Evolutionary conservation across 1,140 invertebrate species (phyloP).

Genomic region (Ceratitis capitata): DNA sequence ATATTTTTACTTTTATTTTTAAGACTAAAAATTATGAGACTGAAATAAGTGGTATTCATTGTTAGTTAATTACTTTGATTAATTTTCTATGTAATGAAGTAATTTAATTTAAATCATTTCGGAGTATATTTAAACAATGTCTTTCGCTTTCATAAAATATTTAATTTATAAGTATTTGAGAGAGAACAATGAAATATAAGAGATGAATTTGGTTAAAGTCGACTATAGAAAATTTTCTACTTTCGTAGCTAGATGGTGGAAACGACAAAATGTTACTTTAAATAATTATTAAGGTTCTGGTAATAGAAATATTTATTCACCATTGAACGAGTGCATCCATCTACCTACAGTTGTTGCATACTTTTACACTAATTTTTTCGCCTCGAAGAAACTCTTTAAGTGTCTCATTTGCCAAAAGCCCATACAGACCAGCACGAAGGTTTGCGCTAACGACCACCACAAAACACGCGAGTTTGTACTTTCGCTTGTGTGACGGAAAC

Average conservation of each 20-base stretch:
- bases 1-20: background rate
- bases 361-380: slow-evolving; percentile 95
- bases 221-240: background rate
- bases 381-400: slow-evolving; percentile 99
- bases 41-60: background rate
- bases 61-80: background rate
- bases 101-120: background rate
- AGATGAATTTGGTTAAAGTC: background rate
- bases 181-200: background rate
- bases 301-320: no score
- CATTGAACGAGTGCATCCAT: no score
- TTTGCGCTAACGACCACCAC: slow-evolving; percentile 98
- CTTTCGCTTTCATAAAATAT: background rate
- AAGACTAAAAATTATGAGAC: slow-evolving; percentile 14
- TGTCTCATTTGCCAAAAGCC: slow-evolving; percentile 99
- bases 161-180: background rate
- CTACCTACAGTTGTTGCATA: background rate
- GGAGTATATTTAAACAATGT: background rate
- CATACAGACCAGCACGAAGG: slow-evolving; percentile 87
- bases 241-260: background rate
- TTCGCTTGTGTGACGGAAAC: slow-evolving; percentile 97
- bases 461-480: slow-evolving; percentile 96
- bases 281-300: background rate
- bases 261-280: background rate
- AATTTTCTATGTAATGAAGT: slow-evolving; percentile 10